Evolutionary conservation across 2,888 invertebrate species (phyloP).

Genomic region (Eudasyphora cyanicolor): DNA sequence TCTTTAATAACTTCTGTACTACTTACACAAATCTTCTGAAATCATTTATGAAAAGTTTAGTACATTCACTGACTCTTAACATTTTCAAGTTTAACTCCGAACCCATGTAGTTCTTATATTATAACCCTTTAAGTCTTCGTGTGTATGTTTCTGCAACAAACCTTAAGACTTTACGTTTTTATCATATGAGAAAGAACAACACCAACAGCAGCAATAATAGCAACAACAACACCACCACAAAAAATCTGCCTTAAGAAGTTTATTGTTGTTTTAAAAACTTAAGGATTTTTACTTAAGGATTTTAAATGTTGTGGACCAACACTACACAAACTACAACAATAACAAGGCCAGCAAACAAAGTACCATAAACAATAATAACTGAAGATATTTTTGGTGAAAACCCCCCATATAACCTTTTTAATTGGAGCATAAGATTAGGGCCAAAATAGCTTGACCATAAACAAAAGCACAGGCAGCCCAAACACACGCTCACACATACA

Average conservation of each 20-base stretch:
- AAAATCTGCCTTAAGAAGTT: constrained; percentile 39
- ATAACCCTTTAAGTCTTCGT: too few species aligned
- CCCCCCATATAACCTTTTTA: constrained; percentile 62
- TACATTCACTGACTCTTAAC: too few species aligned
- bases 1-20: too few species aligned
- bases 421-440: constrained; percentile 64
- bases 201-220: too few species aligned
- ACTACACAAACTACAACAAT: too few species aligned
- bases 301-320: constrained; percentile 17
- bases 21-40: too few species aligned
- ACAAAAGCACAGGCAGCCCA: not conserved
- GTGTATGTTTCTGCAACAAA: constrained; percentile 4
- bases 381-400: constrained; percentile 14
- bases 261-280: constrained; percentile 49
- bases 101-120: too few species aligned
- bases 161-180: constrained; percentile 24
- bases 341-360: not conserved
- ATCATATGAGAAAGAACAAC: constrained; percentile 6
- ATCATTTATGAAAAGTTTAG: too few species aligned
- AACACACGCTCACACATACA: too few species aligned
- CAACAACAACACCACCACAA: too few species aligned
- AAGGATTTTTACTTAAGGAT: constrained; percentile 38
- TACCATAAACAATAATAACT: constrained; percentile 28
- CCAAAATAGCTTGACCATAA: constrained; percentile 60
- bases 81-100: too few species aligned